Evolutionary conservation across 1,140 invertebrate genomes (phyloP).

Genomic region (Bombus fervidus): DNA sequence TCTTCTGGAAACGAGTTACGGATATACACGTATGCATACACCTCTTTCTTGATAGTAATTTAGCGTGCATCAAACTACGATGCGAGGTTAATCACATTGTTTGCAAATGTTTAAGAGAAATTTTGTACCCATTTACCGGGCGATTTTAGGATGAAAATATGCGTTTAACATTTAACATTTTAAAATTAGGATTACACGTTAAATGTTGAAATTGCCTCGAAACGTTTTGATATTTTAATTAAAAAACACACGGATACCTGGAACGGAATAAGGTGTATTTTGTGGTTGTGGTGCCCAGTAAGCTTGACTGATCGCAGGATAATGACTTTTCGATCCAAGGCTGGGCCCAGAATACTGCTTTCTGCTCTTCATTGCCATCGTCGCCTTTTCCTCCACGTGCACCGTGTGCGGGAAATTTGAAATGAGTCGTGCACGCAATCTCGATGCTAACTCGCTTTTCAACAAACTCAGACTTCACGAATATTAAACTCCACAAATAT

Average conservation of each 20-base stretch:
- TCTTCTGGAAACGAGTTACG: not conserved
- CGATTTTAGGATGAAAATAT: not conserved
- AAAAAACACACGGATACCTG: conserved; percentile 84
- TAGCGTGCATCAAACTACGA: too few relatives aligned
- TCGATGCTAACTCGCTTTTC: not conserved
- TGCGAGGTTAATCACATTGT: not conserved
- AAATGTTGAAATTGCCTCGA: not conserved
- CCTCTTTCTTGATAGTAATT: not conserved
- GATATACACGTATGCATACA: not conserved
- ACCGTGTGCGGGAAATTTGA: conserved; percentile 37
- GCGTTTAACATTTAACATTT: not conserved
- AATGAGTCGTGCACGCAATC: not conserved
- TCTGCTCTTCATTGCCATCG: conserved; percentile 80
- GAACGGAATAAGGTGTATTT: conserved; percentile 89
- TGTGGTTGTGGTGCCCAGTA: conserved; percentile 90
- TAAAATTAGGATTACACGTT: not conserved
- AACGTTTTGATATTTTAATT: not conserved
- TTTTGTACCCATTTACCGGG: too few relatives aligned
- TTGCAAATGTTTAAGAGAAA: not conserved
- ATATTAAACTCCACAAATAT: not conserved
- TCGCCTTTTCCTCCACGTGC: conserved; percentile 31
- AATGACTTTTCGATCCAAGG: conserved; percentile 79
- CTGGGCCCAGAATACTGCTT: conserved; percentile 70
- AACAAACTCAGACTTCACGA: not conserved
- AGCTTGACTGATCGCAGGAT: conserved; percentile 90